These are phyloP conservation scores for Fabriciana adippe DNA, from an alignment of 2,888 invertebrate species.

Conservation along the genomic window DNA sequence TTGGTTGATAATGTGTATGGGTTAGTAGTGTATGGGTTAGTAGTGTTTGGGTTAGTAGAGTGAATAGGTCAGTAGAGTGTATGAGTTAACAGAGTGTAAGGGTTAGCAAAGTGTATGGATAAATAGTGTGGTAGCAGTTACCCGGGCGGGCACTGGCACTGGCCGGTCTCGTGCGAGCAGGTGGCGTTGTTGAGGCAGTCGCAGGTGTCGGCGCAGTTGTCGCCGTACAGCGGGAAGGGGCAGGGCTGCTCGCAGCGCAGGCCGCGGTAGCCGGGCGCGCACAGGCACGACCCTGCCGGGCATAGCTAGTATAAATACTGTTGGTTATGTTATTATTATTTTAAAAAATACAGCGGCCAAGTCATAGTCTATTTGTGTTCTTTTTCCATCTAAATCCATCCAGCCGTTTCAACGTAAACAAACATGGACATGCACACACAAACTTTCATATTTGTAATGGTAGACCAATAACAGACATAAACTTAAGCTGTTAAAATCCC, in stretches of 20 bases:
- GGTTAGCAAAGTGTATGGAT: too few relatives aligned
- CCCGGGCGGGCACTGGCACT: slow-evolving; percentile 90
- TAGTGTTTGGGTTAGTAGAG: too few relatives aligned
- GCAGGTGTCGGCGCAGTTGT: slow-evolving; percentile 90
- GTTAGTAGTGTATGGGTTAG: too few relatives aligned
- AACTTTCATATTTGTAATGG: too few relatives aligned
- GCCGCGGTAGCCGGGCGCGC: slow-evolving; percentile 91
- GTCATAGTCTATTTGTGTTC: too few relatives aligned
- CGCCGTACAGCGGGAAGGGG: slow-evolving; percentile 87
- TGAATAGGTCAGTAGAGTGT: too few relatives aligned
- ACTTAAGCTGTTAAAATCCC: too few relatives aligned
- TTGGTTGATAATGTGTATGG: too few relatives aligned
- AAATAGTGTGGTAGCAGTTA: slow-evolving; percentile 44
- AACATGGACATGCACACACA: too few relatives aligned
- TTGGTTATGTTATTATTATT: background rate
- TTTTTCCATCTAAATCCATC: background rate
- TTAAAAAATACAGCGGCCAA: background rate
- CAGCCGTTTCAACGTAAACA: background rate
- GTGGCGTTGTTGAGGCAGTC: slow-evolving; percentile 90
- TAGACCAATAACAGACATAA: too few relatives aligned
- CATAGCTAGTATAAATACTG: too few relatives aligned
- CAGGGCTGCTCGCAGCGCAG: slow-evolving; percentile 87
- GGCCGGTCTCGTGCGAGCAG: slow-evolving; percentile 90
- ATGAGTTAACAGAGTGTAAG: too few relatives aligned
- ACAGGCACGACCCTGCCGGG: slow-evolving; percentile 85